Base-by-base conservation (phyloP, 2,113 vertebrate species). In the Rattus rattus region DNA sequence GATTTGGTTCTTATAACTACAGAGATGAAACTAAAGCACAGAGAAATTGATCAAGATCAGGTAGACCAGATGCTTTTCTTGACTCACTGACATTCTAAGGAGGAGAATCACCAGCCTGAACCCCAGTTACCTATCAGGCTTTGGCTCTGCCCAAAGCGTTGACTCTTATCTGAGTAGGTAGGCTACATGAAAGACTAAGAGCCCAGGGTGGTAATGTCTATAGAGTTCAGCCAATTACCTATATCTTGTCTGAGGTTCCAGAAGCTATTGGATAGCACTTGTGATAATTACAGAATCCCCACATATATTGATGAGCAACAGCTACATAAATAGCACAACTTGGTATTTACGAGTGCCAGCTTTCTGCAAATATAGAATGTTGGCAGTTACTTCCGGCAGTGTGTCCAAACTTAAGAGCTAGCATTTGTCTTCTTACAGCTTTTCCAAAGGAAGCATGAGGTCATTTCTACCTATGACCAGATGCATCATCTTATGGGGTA, bases 311-410 rank as follows among this genome's bases (percentile, higher is more conserved):
- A 97, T 94, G 89, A 97, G 91, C 96, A 96, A 86, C 92, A 92
- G 92, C 94, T 96, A 96, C 77, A 94, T 92, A 96, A 97, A 98
- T 97, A 97, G 93, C 95, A 96, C 89, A 61, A 36, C 86, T 96
- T 96, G 95, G 84, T 96, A 96, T 98, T 97, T 97, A 84, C 20
- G 4, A 95, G 95, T 95, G 96, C 95, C 85, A 91, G 94, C 97
- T 98, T 96, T 94, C 97, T 94, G 95, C 97, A 97, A 97, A 98
- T 98, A 94, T 61, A 96, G 94, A 95, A 95, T 91, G 72, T 91
- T 88, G 92, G 96, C 94, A 83, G 54, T 91, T 75, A 86, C 89
- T 70, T 26, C 36, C 79, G 75, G 54, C 33, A 24, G 52, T 77
- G 92, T 14, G 0, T 94, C 87, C 67, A 73, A 75, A 73, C 85